Conservation (phyloP, 2,113 vertebrate species). For the Neolamprologus tretocephalus region DNA sequence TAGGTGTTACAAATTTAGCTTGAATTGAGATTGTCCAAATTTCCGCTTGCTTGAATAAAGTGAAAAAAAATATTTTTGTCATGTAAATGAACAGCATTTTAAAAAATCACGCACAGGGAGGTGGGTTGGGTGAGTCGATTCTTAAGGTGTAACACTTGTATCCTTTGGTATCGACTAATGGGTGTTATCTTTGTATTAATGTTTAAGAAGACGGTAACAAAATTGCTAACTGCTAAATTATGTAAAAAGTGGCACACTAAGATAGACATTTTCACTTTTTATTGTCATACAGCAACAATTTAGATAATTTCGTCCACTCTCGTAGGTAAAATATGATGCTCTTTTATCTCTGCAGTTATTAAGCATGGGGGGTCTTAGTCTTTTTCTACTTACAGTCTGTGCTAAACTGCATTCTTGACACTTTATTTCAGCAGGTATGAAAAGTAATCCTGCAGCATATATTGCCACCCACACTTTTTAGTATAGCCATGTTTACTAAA, state of each 20-base stretch:
- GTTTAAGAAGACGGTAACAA: neutral
- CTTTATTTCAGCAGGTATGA: neutral
- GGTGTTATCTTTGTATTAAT: neutral
- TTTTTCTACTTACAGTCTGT: neutral
- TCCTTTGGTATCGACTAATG: neutral
- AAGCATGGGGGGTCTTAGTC: neutral
- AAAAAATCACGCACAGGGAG: fast-evolving
- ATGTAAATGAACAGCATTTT: fast-evolving
- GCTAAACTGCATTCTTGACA: neutral
- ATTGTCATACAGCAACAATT: neutral
- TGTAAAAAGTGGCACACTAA: neutral
- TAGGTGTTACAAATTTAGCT: neutral
- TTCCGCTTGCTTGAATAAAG: neutral
- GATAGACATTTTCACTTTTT: neutral
- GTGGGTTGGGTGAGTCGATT: fast-evolving
- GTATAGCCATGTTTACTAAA: neutral
- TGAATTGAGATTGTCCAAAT: neutral
- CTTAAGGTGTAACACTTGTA: neutral
- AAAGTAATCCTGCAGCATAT: neutral
- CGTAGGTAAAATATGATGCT: neutral
- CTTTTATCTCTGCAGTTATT: neutral
- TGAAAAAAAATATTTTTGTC: neutral
- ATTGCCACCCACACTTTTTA: neutral
- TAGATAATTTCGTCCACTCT: neutral
- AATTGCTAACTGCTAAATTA: neutral